Evolutionary conservation across 2,888 invertebrate genomes (phyloP).

Genomic region (Plemyria rubiginata): DNA sequence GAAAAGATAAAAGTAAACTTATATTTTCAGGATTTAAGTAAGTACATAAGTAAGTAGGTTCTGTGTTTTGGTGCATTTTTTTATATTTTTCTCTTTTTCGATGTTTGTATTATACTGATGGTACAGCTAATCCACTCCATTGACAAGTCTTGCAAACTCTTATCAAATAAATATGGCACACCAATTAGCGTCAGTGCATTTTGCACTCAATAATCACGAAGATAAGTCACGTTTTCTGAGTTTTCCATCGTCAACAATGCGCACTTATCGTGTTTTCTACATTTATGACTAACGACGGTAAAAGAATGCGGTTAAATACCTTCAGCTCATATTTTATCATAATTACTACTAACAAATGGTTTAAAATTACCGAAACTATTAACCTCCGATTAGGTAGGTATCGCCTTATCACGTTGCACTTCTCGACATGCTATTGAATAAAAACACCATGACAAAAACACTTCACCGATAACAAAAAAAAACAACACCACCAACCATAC

Average conservation of each 20-base stretch:
- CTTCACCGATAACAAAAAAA: conserved; percentile 19
- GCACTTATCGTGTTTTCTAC: conserved; percentile 24
- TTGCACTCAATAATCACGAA: conserved; percentile 21
- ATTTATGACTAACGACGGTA: conserved; percentile 32
- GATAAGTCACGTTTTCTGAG: conserved; percentile 28
- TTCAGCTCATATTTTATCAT: conserved; percentile 49
- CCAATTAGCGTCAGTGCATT: conserved; percentile 24
- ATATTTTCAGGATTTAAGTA: no score
- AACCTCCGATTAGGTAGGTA: conserved; percentile 47
- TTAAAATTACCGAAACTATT: conserved; percentile 49
- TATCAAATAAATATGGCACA: conserved; percentile 30
- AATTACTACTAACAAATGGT: conserved; percentile 46
- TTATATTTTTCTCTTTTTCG: no score
- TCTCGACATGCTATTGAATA: conserved; percentile 18
- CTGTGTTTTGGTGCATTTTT: no score
- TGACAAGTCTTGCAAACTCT: conserved; percentile 27
- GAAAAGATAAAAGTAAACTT: no score
- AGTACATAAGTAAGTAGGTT: no score
- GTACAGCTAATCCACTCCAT: conserved; percentile 5
- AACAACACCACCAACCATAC: conserved; percentile 14
- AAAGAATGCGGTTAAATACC: conserved; percentile 30
- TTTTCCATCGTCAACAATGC: conserved; percentile 30
- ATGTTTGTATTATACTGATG: background rate
- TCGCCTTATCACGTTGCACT: conserved; percentile 41
- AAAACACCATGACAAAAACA: conserved; percentile 41